Evolutionary conservation across 2,113 vertebrate species (phyloP).

Genomic region (Capra hircus): DNA sequence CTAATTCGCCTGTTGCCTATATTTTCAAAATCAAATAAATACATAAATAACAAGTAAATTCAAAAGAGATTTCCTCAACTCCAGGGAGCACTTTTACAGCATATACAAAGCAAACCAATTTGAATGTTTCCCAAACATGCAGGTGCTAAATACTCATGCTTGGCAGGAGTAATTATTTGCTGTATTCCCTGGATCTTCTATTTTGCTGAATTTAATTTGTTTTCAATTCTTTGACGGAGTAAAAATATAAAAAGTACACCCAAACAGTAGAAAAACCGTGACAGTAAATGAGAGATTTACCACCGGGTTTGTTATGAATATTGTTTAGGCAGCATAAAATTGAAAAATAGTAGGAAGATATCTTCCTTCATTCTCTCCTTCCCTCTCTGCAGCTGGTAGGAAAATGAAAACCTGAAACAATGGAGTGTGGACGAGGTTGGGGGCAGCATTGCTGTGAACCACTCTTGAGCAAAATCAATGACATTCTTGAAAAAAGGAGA

Average conservation of each 20-base stretch:
- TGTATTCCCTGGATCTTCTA: constrained; percentile 66
- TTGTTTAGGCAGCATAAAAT: constrained; percentile 48
- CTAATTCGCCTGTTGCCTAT: constrained; percentile 38
- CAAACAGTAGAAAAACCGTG: constrained; percentile 57
- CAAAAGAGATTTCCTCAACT: constrained; percentile 56
- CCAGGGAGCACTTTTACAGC: constrained; percentile 40
- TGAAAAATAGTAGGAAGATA: constrained; percentile 27
- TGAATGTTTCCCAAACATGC: constrained; percentile 71
- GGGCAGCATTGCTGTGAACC: background rate
- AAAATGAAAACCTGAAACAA: background rate
- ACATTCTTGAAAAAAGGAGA: background rate
- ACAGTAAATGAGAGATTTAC: constrained; percentile 60
- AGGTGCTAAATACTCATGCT: constrained; percentile 72
- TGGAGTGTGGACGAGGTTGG: background rate
- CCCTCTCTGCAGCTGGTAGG: background rate
- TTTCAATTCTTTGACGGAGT: constrained; percentile 58
- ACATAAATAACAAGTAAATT: constrained; percentile 63
- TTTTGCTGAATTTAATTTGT: constrained; percentile 73
- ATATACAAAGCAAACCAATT: constrained; percentile 69
- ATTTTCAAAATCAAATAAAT: constrained; percentile 66
- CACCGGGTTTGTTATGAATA: constrained; percentile 48
- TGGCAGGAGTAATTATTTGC: constrained; percentile 74
- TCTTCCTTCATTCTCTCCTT: background rate
- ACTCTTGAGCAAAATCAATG: background rate
- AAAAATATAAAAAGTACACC: constrained; percentile 57